Base-by-base conservation (phyloP, 2,797 vertebrate genomes). In the Hybognathus amarus region DNA sequence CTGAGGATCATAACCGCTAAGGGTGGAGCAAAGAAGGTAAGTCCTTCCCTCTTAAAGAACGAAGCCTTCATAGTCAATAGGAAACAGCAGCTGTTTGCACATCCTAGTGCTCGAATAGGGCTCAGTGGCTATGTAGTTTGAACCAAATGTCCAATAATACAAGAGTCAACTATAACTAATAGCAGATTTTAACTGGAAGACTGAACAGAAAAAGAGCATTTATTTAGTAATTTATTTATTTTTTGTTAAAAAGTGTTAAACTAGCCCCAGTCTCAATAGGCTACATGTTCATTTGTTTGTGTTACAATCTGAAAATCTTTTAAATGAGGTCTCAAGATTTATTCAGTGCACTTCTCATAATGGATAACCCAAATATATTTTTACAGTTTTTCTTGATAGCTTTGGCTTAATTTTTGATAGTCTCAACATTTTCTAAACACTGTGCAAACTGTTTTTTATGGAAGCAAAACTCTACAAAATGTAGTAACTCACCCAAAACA, bases 11-110 rank as follows among this genome's bases (percentile, higher is more conserved):
- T 42, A 68, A 79, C 80, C 24, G 20, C 87, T 33, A 71, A 45
- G 74, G 84, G 84, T 80, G 80, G 78, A 74, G 85, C 59, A 66
- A 45, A 79, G 68, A 50, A 66, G 89, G 86, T 88, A 56, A 89
- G 82, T 56, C 59, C 40, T 68, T 38, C 70, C 83, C 50, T 45
- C 30, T 54, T 68, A 68, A 67, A 76, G 40, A 80, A 66, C 24
- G 54, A 84, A 78, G 56, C 56, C 67, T 68, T 74, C 50, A 68
- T 61, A 86, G 9, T 50, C 66, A 78, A 20, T 30, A 22, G 3
- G 36, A 56, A 74, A 27, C 64, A 69, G 73, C 36, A 68, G 73
- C 50, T 75, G 47, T 30, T 24, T 20, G 33, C 75, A 77, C 7
- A 64, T 78, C 77, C 27, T 17, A n/a, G 36, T 59, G 22, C 27